These are phyloP conservation scores for Pseudorhombus dupliciocellatus DNA, from an alignment of 2,113 vertebrate species.

Conservation along the genomic window DNA sequence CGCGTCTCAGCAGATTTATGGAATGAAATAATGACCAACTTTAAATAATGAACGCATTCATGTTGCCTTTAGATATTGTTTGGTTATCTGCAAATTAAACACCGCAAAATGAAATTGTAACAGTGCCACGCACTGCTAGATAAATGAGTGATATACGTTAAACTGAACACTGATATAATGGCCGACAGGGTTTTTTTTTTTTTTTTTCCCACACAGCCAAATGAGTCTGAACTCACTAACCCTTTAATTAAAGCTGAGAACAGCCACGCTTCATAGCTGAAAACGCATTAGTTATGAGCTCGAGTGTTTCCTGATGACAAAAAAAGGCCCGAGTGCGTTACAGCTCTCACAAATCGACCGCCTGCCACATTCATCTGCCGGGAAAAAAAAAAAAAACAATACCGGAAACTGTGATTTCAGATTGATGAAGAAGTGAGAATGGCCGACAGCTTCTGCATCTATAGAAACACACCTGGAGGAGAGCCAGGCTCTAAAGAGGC, in stretches of 20 bases:
- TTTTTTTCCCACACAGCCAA: constrained; percentile 7
- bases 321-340: constrained; percentile 16
- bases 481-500: constrained; percentile 59
- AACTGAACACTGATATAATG: not conserved
- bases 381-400: constrained; percentile 17
- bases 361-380: constrained; percentile 33
- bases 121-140: not conserved
- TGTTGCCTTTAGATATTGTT: not conserved
- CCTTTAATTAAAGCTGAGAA: constrained; percentile 33
- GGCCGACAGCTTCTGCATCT: constrained; percentile 39
- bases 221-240: constrained; percentile 6
- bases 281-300: constrained; percentile 23
- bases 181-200: too few species aligned
- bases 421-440: constrained; percentile 33
- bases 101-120: not conserved
- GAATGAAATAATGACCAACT: too few species aligned
- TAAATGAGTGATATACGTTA: not conserved
- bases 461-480: constrained; percentile 43
- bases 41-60: not conserved
- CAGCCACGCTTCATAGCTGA: constrained; percentile 19
- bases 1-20: not conserved
- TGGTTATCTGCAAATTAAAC: not conserved
- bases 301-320: constrained; percentile 31
- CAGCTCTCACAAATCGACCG: constrained; percentile 20
- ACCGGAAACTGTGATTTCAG: constrained; percentile 23